Conservation (phyloP, 2,797 vertebrate species). For the Arvicola amphibius region DNA sequence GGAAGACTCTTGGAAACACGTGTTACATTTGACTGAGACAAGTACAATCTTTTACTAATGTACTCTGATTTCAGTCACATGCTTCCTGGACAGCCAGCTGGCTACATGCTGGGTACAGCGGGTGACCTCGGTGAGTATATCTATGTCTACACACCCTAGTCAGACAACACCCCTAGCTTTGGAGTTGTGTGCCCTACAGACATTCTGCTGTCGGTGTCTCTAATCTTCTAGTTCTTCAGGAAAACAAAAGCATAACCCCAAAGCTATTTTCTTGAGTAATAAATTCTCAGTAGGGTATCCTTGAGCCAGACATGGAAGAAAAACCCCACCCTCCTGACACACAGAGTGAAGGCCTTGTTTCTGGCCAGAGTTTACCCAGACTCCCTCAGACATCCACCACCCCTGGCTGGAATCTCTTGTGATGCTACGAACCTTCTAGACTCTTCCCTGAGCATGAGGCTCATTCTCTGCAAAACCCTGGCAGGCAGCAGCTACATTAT, state of each 20-base stretch:
- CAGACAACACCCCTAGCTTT: neutral
- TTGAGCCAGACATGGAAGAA: neutral
- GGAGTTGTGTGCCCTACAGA: neutral
- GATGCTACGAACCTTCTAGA: neutral
- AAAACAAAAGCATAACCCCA: constrained; percentile 26
- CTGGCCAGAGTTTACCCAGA: constrained; percentile 48
- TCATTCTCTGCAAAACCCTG: constrained; percentile 77
- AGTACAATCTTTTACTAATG: neutral
- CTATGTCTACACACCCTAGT: neutral
- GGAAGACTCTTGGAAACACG: fast-evolving
- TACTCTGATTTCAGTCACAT: neutral
- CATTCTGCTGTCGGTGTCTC: neutral
- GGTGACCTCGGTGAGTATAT: neutral
- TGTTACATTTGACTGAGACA: neutral
- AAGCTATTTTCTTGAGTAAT: constrained; percentile 4
- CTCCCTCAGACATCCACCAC: neutral
- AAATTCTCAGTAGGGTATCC: neutral
- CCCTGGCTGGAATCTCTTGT: neutral
- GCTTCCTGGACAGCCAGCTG: neutral
- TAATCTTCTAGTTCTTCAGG: neutral
- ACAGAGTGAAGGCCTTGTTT: constrained; percentile 68
- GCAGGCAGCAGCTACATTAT: constrained; percentile 85
- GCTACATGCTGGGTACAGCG: fast-evolving
- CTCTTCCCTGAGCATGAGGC: neutral
- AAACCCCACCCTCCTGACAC: neutral